These are phyloP conservation scores for Drosophila atroscutellata DNA, from an alignment of 2,888 invertebrate genomes.

Conservation along the genomic window DNA sequence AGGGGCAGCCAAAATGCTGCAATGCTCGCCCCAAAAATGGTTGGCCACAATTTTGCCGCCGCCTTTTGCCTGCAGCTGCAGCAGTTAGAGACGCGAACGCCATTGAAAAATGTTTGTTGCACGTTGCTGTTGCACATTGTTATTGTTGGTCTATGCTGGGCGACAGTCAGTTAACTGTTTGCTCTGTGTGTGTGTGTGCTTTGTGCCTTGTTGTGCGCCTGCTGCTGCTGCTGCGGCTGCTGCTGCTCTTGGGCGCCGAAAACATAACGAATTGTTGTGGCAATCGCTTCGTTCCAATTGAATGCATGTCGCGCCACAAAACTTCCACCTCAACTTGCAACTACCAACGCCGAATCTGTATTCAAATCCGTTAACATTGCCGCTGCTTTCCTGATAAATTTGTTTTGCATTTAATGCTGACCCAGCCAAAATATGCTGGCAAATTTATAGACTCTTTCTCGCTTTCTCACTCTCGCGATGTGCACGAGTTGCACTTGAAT, in stretches of 20 bases:
- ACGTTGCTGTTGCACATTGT: constrained; percentile 35
- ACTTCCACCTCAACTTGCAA: constrained; percentile 43
- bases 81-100: constrained; percentile 61
- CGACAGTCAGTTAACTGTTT: constrained; percentile 68
- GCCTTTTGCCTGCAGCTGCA: constrained; percentile 76
- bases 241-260: constrained; percentile 62
- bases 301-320: constrained; percentile 74
- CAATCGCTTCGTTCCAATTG: constrained; percentile 84
- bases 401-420: constrained; percentile 66
- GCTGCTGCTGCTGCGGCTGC: not conserved
- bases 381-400: constrained; percentile 63
- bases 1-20: constrained; percentile 42
- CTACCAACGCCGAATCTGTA: constrained; percentile 42
- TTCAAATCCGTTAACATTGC: constrained; percentile 46
- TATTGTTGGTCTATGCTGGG: constrained; percentile 47
- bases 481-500: constrained; percentile 46
- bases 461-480: not conserved
- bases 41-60: constrained; percentile 48
- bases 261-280: constrained; percentile 81
- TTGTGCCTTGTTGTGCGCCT: constrained; percentile 31
- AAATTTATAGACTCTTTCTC: constrained; percentile 59
- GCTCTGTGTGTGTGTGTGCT: not conserved
- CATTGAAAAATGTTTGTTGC: constrained; percentile 60
- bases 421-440: constrained; percentile 58
- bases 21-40: constrained; percentile 59